Conservation (phyloP, 2,113 vertebrate genomes). For the Thinocorus orbignyianus region DNA sequence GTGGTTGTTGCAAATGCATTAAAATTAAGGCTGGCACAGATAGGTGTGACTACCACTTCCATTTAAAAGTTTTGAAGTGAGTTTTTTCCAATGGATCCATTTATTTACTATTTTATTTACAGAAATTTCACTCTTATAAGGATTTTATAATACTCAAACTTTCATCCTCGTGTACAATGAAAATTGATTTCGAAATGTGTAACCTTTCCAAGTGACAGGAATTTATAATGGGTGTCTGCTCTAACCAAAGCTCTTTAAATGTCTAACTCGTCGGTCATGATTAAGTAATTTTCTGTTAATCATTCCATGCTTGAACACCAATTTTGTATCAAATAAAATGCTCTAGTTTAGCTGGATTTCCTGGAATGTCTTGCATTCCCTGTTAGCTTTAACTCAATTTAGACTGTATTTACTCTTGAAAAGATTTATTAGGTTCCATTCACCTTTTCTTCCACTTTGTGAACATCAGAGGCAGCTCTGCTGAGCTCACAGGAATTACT, state of each 20-base stretch:
- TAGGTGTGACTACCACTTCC: background rate
- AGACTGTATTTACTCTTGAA: background rate
- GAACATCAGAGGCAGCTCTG: slow-evolving; percentile 1
- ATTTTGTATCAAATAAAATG: background rate
- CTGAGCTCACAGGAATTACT: background rate
- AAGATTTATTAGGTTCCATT: slow-evolving; percentile 6
- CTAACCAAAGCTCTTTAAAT: background rate
- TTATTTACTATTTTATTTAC: background rate
- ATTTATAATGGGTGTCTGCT: background rate
- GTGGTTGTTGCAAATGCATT: background rate
- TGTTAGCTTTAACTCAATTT: background rate
- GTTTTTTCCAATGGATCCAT: background rate
- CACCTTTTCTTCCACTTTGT: background rate
- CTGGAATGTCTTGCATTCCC: background rate
- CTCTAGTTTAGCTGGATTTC: background rate
- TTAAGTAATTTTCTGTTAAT: background rate
- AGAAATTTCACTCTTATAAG: background rate
- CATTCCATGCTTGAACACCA: background rate
- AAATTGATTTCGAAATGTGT: background rate
- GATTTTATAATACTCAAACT: background rate
- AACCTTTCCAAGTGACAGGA: background rate
- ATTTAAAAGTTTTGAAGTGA: background rate
- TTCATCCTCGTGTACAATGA: background rate
- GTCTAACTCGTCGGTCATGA: background rate
- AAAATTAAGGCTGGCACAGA: background rate